Base-by-base conservation (phyloP, 37 sponge, comb jelly and placozoan genomes). In the Eunapius fragilis region DNA sequence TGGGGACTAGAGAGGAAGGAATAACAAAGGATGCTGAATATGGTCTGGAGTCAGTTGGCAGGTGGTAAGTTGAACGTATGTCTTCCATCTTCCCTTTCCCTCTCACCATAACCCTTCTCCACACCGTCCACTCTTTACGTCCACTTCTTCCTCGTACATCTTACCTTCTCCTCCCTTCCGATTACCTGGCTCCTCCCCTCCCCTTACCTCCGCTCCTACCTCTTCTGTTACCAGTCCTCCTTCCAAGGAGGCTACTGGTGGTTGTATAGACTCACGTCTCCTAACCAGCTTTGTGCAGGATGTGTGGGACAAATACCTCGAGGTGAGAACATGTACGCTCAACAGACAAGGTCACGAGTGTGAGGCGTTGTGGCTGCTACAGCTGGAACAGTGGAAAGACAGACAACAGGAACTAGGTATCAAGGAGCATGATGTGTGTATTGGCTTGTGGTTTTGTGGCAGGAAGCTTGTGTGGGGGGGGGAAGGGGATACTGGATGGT, bases 251-350 rank as follows among this genome's bases (percentile, higher is more conserved):
- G 47, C 47, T 35, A 76, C 1, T 41, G 24, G 41, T 2, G 72
- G 50, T 0, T 41, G 67, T 71, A 14, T 87, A 28, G 82, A 88
- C 77, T 24, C 30, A 17, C 75, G 78, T 1, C 90, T 93, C 25
- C 79, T 93, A 49, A 28, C 78, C 31, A 85, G 93, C 24, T 86
- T 82, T 71, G 81, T 93, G 2, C 82, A 77, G 36, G 93, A 93
- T 75, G 90, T 93, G 32, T n/a, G 93, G 93, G 93, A 93, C 87
- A 93, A 87, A 84, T 89, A 84, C 37, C 72, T 80, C n/a, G 36
- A 67, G 30, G 73, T 82, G 25, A 83, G 70, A 2, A 13, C 70
- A 26, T 36, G 47, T 19, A 30, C 86, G 33, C 76, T 81, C 45
- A n/a, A 36, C 27, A 48, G 86, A 17, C 91, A 90, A 70, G n/a